Percentiles rank a stretch among this genome's conserved stretches.
These are phyloP conservation scores for Acropternis orthonyx DNA, from an alignment of 2,797 vertebrate genomes.

Conservation along the genomic window DNA sequence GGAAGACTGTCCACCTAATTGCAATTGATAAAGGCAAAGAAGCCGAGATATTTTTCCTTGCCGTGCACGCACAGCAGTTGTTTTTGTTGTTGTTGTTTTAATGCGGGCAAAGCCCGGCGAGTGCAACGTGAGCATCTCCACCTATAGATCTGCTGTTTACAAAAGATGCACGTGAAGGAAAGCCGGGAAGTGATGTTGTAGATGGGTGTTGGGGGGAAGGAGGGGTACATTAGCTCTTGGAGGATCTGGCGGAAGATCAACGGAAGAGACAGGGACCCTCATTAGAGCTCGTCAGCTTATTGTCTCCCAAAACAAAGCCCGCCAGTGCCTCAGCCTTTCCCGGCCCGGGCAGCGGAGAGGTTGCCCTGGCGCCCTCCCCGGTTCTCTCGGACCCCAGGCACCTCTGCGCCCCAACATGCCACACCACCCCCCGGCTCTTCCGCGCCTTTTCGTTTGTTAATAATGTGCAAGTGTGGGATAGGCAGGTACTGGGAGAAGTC, in stretches of 20 bases:
- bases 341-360: neutral
- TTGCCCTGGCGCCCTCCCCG: neutral
- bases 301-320: conserved; percentile 75
- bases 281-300: conserved; percentile 61
- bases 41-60: conserved; percentile 17
- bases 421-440: neutral
- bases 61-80: conserved; percentile 43
- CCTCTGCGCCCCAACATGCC: neutral
- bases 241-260: conserved; percentile 65
- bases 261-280: conserved; percentile 37
- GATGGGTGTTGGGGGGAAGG: neutral
- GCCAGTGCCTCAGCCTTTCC: conserved; percentile 1
- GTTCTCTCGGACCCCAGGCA: neutral
- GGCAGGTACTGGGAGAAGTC: neutral
- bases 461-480: neutral
- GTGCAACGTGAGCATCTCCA: neutral
- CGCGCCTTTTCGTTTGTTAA: neutral
- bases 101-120: neutral
- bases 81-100: conserved; percentile 2
- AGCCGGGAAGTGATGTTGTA: neutral
- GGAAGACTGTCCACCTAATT: conserved; percentile 84
- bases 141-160: neutral
- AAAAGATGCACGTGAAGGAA: neutral
- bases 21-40: conserved; percentile 75
- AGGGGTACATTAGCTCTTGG: neutral